Conservation (phyloP, 2,797 vertebrate species). For the Malacoctenus gilli region DNA sequence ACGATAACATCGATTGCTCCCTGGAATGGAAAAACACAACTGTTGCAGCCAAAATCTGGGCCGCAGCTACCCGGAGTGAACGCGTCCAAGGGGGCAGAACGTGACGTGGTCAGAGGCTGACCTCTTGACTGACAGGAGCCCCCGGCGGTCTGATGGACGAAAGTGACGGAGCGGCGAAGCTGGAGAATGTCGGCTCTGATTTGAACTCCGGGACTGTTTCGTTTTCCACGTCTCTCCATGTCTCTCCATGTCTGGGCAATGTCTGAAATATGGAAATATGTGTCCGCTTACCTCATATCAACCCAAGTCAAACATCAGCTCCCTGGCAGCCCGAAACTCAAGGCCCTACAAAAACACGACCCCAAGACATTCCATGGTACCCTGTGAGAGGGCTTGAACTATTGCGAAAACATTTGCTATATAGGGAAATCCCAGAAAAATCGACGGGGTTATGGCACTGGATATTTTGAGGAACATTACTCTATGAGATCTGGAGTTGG, state of each 20-base stretch:
- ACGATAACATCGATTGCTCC: slow-evolving; percentile 71
- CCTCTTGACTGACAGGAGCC: slow-evolving; percentile 66
- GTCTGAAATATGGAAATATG: slow-evolving; percentile 59
- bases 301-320: slow-evolving; percentile 74
- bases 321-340: slow-evolving; percentile 69
- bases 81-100: slow-evolving; percentile 52
- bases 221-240: slow-evolving; percentile 53
- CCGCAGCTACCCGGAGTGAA: slow-evolving; percentile 55
- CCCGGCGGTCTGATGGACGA: slow-evolving; percentile 59
- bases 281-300: slow-evolving; percentile 47
- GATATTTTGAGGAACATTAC: slow-evolving; percentile 59
- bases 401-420: slow-evolving; percentile 66
- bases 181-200: slow-evolving; percentile 44
- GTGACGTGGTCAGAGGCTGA: slow-evolving; percentile 59
- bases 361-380: slow-evolving; percentile 67
- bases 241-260: slow-evolving; percentile 47
- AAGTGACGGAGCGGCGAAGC: slow-evolving; percentile 29
- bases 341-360: slow-evolving; percentile 70
- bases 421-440: slow-evolving; percentile 52
- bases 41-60: slow-evolving; percentile 55
- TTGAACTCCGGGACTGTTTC: slow-evolving; percentile 33
- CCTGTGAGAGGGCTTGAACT: slow-evolving; percentile 68
- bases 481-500: slow-evolving; percentile 45
- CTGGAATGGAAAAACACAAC: slow-evolving; percentile 73
- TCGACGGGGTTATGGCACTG: slow-evolving; percentile 21